Base-by-base conservation (phyloP, 2,797 vertebrate genomes). In the Sebastes diaconus region DNA sequence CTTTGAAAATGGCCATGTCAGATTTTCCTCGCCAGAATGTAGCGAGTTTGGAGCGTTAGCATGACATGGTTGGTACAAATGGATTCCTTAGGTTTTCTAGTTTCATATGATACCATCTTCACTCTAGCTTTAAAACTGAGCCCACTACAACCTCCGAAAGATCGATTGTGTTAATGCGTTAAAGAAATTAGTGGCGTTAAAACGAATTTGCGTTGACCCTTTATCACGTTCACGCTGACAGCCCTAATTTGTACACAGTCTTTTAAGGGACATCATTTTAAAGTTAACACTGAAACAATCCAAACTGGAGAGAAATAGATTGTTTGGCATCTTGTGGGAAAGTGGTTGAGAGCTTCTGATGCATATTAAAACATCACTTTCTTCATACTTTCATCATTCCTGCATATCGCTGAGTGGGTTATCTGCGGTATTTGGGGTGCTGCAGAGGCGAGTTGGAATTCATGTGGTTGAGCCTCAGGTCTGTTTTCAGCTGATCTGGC, bases 391-490 rank as follows among this genome's bases (percentile, higher is more conserved):
- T 90, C 84, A 84, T 91, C 87, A 88, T 85, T 67, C 73, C 76
- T 79, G 76, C 68, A 10, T 87, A 80, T 90, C 77, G 83, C 63
- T 71, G 83, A 87, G 3, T 20, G 81, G 70, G 83, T 90, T 90
- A 87, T 91, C 91, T 83, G 68, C 79, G 83, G 86, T 79, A 90
- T 90, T 89, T 54, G 18, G 52, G 32, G 64, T 68, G 70, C 70
- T 79, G 77, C 76, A 82, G 82, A 71, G 80, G 65, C 12, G 2
- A 82, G 87, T 90, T 84, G 79, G 79, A 83, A 90, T 91, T 91
- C 73, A 86, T 68, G 80, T 29, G 46, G 68, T 57, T 87, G 58
- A 87, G 86, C 81, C 80, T 75, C 52, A 8, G 84, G 81, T 88
- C 84, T 81, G 83, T 83, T 88, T 86, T 87, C 75, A 65, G 68